Evolutionary conservation across 2,113 vertebrate species (phyloP).

Genomic region (Ailurus styani): DNA sequence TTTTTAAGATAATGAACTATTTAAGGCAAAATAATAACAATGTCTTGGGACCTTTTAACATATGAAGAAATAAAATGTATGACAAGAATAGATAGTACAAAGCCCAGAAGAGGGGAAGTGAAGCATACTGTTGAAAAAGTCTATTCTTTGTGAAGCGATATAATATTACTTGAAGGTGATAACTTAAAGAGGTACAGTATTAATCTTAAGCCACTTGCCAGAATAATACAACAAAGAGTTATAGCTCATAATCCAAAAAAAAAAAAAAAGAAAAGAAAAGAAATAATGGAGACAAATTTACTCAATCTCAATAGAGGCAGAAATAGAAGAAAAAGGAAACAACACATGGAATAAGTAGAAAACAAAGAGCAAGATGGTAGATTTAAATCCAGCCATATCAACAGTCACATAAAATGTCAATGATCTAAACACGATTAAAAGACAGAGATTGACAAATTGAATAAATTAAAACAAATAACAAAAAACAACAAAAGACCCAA

Average conservation of each 20-base stretch:
- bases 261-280: not conserved
- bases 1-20: not conserved
- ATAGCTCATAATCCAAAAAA: not conserved
- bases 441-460: not conserved
- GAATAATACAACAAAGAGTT: not conserved
- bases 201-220: not conserved
- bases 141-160: not conserved
- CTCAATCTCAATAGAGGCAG: not conserved
- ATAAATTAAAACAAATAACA: not conserved
- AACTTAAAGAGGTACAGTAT: not conserved
- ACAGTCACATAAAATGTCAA: not conserved
- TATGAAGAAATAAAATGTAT: not conserved
- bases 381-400: not conserved
- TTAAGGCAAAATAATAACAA: not conserved
- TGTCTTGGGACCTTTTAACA: not conserved
- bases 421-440: not conserved
- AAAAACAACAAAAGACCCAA: not conserved
- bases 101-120: not conserved
- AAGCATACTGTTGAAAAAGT: not conserved
- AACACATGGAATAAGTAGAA: not conserved
- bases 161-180: not conserved
- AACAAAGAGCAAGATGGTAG: not conserved
- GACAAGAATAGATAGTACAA: not conserved
- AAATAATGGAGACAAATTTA: not conserved
- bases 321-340: not conserved